These are phyloP conservation scores for Hydropotes inermis DNA, from an alignment of 2,113 vertebrate genomes.

Conservation along the genomic window DNA sequence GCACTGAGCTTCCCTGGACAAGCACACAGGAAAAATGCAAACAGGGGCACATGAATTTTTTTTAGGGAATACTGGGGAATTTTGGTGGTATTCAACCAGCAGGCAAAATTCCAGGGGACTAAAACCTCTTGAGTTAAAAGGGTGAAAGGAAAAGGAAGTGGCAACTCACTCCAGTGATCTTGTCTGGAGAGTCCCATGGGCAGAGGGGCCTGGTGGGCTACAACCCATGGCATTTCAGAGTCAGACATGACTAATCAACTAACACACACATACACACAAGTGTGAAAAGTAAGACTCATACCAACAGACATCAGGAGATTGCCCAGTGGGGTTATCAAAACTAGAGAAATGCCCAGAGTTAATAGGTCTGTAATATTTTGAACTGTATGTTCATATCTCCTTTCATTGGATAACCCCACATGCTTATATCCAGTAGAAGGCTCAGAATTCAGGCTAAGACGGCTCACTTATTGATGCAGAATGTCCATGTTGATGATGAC, in stretches of 20 bases:
- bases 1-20: neutral
- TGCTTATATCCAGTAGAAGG: rapidly evolving
- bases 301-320: neutral
- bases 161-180: neutral
- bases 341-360: neutral
- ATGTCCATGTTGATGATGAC: rapidly evolving
- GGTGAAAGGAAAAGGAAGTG: neutral
- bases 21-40: neutral
- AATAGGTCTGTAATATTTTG: neutral
- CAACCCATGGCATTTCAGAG: neutral
- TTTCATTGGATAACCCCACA: neutral
- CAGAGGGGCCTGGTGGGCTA: neutral
- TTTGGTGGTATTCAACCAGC: neutral
- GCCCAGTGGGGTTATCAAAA: neutral
- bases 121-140: neutral
- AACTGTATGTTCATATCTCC: neutral
- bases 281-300: neutral
- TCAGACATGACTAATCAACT: rapidly evolving
- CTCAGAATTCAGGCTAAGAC: neutral
- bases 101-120: neutral
- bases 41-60: neutral
- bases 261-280: neutral
- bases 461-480: neutral
- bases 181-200: neutral
- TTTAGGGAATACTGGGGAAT: neutral